phyloP scores from a whole-genome alignment of 1,140 invertebrate species.

The Subanguina moxae region DNA sequence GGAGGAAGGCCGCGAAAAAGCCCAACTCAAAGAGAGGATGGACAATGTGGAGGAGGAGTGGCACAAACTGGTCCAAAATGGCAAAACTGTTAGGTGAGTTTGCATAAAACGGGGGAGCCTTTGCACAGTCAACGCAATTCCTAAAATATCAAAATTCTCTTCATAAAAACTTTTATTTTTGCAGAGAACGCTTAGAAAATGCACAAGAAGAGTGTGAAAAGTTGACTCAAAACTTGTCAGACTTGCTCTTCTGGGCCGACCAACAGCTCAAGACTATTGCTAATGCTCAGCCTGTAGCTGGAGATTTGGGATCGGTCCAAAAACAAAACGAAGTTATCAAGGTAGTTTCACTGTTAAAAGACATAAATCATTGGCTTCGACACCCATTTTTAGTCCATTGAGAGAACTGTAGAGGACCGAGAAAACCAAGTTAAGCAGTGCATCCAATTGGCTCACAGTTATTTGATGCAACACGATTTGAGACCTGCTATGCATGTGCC shows the following conservation, averaged over 20 bases:
- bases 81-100: slow-evolving; percentile 32
- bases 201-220: slow-evolving; percentile 58
- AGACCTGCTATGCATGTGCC: slow-evolving; percentile 44
- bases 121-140: background rate
- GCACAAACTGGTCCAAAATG: slow-evolving; percentile 28
- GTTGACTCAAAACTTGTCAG: slow-evolving; percentile 40
- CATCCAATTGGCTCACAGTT: slow-evolving; percentile 49
- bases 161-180: slow-evolving; percentile 9
- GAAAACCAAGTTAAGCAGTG: slow-evolving; percentile 40
- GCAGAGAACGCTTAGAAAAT: slow-evolving; percentile 50
- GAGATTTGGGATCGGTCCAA: slow-evolving; percentile 46
- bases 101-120: too few relatives aligned
- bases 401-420: slow-evolving; percentile 49
- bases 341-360: slow-evolving; percentile 4
- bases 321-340: slow-evolving; percentile 46
- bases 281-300: slow-evolving; percentile 48
- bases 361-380: background rate
- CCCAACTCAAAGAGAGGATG: slow-evolving; percentile 36
- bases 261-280: slow-evolving; percentile 39
- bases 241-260: slow-evolving; percentile 52
- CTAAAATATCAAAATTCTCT: background rate
- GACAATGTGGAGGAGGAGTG: slow-evolving; percentile 43
- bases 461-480: slow-evolving; percentile 57
- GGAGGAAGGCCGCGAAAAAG: slow-evolving; percentile 36
- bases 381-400: slow-evolving; percentile 29